These are phyloP conservation scores for Podiceps cristatus DNA, from an alignment of 2,113 vertebrate genomes.

Conservation along the genomic window DNA sequence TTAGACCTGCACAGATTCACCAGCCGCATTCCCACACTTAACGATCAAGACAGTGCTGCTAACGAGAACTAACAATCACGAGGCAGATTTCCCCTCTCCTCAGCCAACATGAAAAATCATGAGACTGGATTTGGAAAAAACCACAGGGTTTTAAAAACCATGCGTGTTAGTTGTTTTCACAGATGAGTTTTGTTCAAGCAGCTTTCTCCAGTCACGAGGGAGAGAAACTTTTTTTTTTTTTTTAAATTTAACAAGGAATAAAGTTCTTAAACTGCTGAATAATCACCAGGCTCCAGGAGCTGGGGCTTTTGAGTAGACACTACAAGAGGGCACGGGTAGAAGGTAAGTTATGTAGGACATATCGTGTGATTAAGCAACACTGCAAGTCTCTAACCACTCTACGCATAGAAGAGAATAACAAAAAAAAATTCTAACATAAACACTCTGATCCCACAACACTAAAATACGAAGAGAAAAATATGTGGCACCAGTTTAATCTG, in stretches of 20 bases:
- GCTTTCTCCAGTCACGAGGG: slow-evolving; percentile 11
- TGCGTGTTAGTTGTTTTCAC: slow-evolving; percentile 3
- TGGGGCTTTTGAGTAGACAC: not conserved
- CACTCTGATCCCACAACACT: not conserved
- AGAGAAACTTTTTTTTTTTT: not conserved
- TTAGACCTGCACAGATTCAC: not conserved
- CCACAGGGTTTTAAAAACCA: not conserved
- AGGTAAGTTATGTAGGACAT: not conserved
- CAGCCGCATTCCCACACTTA: not conserved
- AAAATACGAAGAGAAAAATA: slow-evolving; percentile 22
- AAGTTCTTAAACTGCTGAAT: not conserved
- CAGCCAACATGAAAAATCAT: slow-evolving; percentile 17
- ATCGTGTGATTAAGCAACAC: not conserved
- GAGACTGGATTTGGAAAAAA: slow-evolving; percentile 38
- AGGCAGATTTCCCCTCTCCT: slow-evolving; percentile 13
- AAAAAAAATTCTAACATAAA: not conserved
- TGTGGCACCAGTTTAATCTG: not conserved
- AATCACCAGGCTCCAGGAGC: not conserved
- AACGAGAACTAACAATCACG: not conserved
- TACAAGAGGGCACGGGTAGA: not conserved
- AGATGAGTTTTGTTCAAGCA: slow-evolving; percentile 22
- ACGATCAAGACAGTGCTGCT: not conserved
- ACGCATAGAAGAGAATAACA: not conserved
- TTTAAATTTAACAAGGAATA: not conserved
- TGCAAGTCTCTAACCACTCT: not conserved